phyloP scores from a whole-genome alignment of 2,888 invertebrate species.

The Nebria salina region DNA sequence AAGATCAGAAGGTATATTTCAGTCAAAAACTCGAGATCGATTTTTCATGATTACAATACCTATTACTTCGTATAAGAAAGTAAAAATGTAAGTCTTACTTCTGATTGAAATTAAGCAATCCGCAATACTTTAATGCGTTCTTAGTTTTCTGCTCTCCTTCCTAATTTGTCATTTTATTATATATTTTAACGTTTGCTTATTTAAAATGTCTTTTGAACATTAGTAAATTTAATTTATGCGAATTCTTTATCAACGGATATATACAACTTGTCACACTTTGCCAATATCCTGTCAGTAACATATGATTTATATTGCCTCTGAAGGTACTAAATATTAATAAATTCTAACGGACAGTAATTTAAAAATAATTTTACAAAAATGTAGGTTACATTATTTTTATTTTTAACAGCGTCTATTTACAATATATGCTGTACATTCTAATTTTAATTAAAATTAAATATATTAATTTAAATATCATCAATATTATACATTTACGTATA shows the following conservation, averaged over 20 bases:
- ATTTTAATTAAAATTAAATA: background rate
- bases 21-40: no score
- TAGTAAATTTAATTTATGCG: background rate
- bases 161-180: no score
- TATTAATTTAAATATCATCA: background rate
- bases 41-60: no score
- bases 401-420: background rate
- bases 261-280: background rate
- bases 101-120: background rate
- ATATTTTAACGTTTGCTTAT: background rate
- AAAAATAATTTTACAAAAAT: background rate
- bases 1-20: no score
- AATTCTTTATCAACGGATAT: background rate
- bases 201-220: background rate
- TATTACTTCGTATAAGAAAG: no score
- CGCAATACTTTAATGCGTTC: background rate
- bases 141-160: background rate
- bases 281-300: background rate
- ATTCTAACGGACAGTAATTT: background rate
- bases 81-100: background rate
- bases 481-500: background rate
- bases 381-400: background rate
- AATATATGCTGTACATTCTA: background rate
- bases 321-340: background rate
- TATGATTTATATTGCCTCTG: background rate